These are phyloP conservation scores for Macropodus opercularis DNA, from an alignment of 2,797 vertebrate genomes.

Conservation along the genomic window DNA sequence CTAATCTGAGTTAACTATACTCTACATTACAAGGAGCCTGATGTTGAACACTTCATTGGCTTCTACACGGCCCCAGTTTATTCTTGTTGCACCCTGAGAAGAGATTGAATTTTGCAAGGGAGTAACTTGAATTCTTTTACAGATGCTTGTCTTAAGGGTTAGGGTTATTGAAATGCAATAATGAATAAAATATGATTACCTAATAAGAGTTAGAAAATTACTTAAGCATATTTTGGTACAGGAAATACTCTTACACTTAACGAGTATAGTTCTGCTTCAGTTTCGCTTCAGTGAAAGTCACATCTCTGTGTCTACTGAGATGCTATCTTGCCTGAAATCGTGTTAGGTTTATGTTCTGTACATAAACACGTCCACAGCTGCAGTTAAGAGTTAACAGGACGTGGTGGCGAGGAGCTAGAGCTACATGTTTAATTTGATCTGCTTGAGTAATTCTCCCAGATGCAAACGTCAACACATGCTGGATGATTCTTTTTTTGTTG, in stretches of 20 bases:
- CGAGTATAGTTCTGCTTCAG: too few species aligned
- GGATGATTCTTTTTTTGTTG: not conserved
- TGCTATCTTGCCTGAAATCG: not conserved
- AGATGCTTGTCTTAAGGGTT: not conserved
- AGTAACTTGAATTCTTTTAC: not conserved
- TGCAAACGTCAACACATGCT: constrained; percentile 11
- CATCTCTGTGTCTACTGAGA: not conserved
- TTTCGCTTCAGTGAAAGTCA: not conserved
- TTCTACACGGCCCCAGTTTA: not conserved
- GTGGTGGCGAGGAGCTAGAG: not conserved
- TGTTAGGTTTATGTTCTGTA: not conserved
- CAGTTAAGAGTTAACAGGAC: constrained; percentile 2
- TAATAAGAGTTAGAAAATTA: not conserved
- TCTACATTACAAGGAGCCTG: not conserved
- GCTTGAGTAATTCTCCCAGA: constrained; percentile 10
- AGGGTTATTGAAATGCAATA: not conserved
- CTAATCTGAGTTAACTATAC: not conserved
- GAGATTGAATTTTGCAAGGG: not conserved
- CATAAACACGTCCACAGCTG: not conserved
- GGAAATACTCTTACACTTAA: not conserved
- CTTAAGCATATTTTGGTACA: not conserved
- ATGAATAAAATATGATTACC: not conserved
- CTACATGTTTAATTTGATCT: constrained; percentile 6
- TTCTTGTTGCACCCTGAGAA: not conserved
- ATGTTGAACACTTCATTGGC: not conserved